A percentile compares a stretch with the other conserved stretches of the same genome.
phyloP scores from a whole-genome alignment of 2,113 vertebrate genomes.

The Pomatorhinus ruficollis region DNA sequence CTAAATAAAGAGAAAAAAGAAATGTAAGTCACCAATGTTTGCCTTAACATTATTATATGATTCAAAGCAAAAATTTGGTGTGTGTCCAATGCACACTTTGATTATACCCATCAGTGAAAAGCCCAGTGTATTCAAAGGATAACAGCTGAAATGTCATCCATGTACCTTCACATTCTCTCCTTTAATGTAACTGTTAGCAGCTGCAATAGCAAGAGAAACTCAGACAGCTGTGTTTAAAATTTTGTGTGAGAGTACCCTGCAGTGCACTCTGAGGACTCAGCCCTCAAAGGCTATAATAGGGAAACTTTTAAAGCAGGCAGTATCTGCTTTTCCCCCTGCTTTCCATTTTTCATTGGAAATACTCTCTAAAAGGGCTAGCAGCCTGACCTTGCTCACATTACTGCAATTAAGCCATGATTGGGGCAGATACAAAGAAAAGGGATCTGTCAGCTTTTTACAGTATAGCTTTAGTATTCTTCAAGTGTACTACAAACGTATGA shows the following conservation, averaged over 20 bases:
- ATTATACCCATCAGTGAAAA: neutral
- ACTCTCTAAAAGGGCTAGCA: neutral
- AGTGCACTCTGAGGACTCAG: neutral
- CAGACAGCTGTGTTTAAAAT: neutral
- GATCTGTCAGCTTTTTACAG: neutral
- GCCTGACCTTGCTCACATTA: neutral
- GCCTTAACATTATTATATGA: neutral
- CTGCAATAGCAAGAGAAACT: neutral
- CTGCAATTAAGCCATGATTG: neutral
- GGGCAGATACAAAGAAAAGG: neutral
- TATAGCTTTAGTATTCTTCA: neutral
- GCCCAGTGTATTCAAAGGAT: neutral
- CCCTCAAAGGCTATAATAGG: neutral
- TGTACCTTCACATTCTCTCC: neutral
- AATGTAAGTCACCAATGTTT: neutral
- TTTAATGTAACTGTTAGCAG: neutral
- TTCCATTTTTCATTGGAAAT: neutral
- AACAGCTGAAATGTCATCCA: neutral
- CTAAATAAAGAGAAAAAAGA: neutral
- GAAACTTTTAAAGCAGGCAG: neutral
- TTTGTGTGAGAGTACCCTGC: neutral
- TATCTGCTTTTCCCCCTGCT: neutral
- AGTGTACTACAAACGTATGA: neutral
- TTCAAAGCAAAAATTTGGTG: neutral
- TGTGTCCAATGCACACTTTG: neutral